phyloP scores from a whole-genome alignment of 2,888 invertebrate species.

The Lycaena phlaeas region DNA sequence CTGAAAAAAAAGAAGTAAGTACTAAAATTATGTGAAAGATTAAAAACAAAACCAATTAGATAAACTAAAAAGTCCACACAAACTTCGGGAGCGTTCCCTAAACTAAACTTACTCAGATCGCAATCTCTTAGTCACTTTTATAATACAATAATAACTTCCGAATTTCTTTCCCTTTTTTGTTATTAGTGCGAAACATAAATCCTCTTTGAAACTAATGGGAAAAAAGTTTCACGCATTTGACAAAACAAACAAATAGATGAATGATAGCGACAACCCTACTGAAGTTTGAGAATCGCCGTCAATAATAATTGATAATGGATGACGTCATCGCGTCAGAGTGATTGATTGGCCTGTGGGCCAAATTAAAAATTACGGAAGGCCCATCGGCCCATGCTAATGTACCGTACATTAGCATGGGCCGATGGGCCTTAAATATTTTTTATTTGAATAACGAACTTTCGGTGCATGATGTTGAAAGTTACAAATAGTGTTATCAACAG shows the following conservation, averaged over 20 bases:
- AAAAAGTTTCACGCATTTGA: constrained; percentile 7
- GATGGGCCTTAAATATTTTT: too few relatives aligned
- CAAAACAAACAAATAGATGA: constrained; percentile 10
- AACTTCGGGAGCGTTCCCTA: too few relatives aligned
- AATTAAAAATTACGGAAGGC: constrained; percentile 18
- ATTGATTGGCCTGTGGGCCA: constrained; percentile 49
- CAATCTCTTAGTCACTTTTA: too few relatives aligned
- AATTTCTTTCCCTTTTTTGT: background rate
- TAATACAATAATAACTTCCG: background rate
- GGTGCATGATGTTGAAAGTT: too few relatives aligned
- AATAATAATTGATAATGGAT: constrained; percentile 71
- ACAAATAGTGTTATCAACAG: too few relatives aligned
- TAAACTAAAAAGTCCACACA: too few relatives aligned
- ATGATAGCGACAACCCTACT: constrained; percentile 14
- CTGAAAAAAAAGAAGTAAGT: too few relatives aligned
- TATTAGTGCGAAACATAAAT: constrained; percentile 8
- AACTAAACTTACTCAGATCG: too few relatives aligned
- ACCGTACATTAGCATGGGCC: background rate
- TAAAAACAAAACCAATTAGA: too few relatives aligned
- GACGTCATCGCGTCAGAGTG: constrained; percentile 66
- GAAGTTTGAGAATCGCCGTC: constrained; percentile 40
- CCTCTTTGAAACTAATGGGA: constrained; percentile 7
- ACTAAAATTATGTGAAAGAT: too few relatives aligned
- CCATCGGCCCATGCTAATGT: constrained; percentile 3
- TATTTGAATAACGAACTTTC: too few relatives aligned